Evolutionary conservation across 2,888 invertebrate genomes (phyloP), one percentile per base, ranked within the genome.

Genomic region (Marronus borbonicus): DNA sequence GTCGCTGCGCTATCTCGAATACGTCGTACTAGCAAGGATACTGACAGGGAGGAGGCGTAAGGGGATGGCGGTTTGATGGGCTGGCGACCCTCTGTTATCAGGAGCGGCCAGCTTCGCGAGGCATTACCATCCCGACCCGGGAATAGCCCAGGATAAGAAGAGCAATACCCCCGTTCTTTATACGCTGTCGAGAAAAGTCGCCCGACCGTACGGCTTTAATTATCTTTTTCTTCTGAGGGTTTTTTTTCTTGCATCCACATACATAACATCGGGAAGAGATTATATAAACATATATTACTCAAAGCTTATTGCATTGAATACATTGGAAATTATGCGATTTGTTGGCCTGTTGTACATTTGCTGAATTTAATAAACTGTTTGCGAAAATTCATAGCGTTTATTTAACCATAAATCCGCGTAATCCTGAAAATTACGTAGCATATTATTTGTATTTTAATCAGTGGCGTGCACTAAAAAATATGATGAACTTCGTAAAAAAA

Each of bases 51-150:
- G 78, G 74, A 78, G 8, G 12, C 44, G 44, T 78, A 72, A 80
- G 80, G 78, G 80, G 81, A 79, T 72, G 78, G 82, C 77, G 79
- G 81, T 81, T 81, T 83, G 84, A 84, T 84, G 85, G 86, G 86
- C 85, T 84, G 83, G 85, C 87, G 86, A 88, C 88, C 88, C 88
- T 87, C 86, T 86, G 88, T 88, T 89, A 89, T 88, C 89, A 89
- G 89, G 86, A 85, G 86, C 87, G 88, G 87, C 89, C 89, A 88
- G 89, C 88, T 86, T 86, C 86, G 85, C 86, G 85, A 86, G 87
- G 88, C 86, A 88, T 88, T 88, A 88, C 88, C 87, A 87, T 88
- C 87, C 87, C 86, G 86, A 86, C 85, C 86, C 86, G 85, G 87
- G 86, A 87, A 87, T 87, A 85, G 87, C 87, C 86, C 74, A 86